Conservation (phyloP, 2,888 invertebrate species). For the Drosophila koepferae region DNA sequence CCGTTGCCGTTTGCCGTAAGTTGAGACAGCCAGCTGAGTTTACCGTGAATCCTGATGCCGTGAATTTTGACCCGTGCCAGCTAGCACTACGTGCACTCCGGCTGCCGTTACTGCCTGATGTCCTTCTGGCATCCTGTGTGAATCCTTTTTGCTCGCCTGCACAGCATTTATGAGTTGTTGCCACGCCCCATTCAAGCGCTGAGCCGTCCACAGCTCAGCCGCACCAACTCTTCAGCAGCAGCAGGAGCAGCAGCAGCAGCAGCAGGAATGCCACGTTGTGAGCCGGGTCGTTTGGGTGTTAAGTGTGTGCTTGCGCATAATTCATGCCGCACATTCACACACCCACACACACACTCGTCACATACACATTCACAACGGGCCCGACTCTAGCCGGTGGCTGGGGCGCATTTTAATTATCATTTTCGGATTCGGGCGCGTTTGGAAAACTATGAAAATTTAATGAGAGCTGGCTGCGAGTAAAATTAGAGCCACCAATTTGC, state of each 20-base stretch:
- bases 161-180: slow-evolving; percentile 68
- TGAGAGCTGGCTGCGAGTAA: slow-evolving; percentile 61
- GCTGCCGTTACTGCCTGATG: slow-evolving; percentile 15
- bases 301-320: slow-evolving; percentile 77
- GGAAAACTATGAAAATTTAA: slow-evolving; percentile 77
- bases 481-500: slow-evolving; percentile 70
- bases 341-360: slow-evolving; percentile 14
- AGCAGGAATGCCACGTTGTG: slow-evolving; percentile 42
- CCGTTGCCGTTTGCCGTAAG: not conserved
- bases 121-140: slow-evolving; percentile 32
- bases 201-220: not conserved
- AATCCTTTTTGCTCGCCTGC: slow-evolving; percentile 60
- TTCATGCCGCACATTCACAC: slow-evolving; percentile 54
- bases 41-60: slow-evolving; percentile 24
- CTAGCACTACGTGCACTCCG: slow-evolving; percentile 5
- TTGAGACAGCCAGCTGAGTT: slow-evolving; percentile 26
- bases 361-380: slow-evolving; percentile 4
- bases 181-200: slow-evolving; percentile 27
- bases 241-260: slow-evolving; percentile 19
- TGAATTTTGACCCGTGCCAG: slow-evolving; percentile 25
- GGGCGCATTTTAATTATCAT: slow-evolving; percentile 75
- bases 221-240: slow-evolving; percentile 14
- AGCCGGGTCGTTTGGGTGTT: slow-evolving; percentile 67
- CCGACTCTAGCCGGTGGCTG: slow-evolving; percentile 21
- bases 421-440: slow-evolving; percentile 63